Base-by-base conservation (phyloP, 2,113 vertebrate genomes). In the Panthera leo region DNA sequence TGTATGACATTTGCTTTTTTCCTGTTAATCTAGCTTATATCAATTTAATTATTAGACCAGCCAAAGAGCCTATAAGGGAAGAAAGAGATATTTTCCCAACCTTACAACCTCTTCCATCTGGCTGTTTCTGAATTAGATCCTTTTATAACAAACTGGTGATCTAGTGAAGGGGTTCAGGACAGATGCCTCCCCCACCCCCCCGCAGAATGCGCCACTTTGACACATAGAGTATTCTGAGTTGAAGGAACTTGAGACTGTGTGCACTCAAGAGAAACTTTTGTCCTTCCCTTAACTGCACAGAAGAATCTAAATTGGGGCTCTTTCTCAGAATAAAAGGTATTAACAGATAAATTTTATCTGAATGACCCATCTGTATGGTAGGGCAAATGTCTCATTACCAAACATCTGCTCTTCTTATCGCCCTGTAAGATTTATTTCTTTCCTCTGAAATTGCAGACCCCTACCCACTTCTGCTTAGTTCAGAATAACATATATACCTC, bases 141-240 rank as follows among this genome's bases (percentile, higher is more conserved):
- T 65, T 85, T 48, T 48, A 48, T 85, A 67, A 48, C 23, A 67
- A 21, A 67, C 29, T 34, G 31, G 42, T 85, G 19, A 85, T 67
- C 63, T 85, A 73, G 67, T n/a, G 67, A 70, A 70, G 67, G 34
- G 15, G 7, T n/a, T 70, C 16, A 18, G 67, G 67, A 70, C 34
- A 19, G 29, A 23, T 8, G 19, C 55, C 55, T 5, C 1, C 29
- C 6, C 3, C 67, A 3, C 13, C 2, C 65, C 29, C 13, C 6
- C 67, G 12, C 65, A 34, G 29, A 68, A 70, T 15, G 15, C 7
- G 16, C 67, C 34, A 70, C 34, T n/a, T n/a, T 70, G 29, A 70
- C 67, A n/a, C n/a, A 29, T 31, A 67, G 29, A 67, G 31, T 31
- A 67, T 67, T 67, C 65, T 29, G 65, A 67, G 65, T 13, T 67